Evolutionary conservation across 30 jellyfish, hydroid and myxozoan genomes (phyloP).

Genomic region (Turritopsis rubra): DNA sequence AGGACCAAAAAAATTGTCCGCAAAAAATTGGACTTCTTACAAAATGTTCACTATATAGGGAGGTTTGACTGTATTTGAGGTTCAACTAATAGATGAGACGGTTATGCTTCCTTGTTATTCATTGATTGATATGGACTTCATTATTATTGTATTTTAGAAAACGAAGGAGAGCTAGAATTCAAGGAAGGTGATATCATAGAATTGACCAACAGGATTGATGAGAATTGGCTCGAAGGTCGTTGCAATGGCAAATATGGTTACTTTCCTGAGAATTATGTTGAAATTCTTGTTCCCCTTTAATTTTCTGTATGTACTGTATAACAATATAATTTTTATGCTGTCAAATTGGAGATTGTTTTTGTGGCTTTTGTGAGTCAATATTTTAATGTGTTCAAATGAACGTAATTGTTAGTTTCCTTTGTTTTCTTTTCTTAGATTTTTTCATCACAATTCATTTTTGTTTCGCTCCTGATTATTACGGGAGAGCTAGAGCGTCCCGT

Average conservation of each 20-base stretch:
- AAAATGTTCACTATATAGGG: no score
- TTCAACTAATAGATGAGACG: no score
- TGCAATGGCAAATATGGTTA: conserved; percentile 72
- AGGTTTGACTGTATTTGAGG: no score
- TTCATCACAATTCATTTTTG: no score
- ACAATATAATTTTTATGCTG: not conserved
- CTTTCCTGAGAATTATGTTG: conserved; percentile 93
- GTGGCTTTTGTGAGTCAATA: no score
- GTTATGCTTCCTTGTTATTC: not conserved
- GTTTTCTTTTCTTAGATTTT: no score
- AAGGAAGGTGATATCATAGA: conserved; percentile 75
- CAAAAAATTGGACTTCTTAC: no score
- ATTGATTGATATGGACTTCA: not conserved
- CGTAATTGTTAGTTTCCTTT: no score
- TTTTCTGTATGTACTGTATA: not conserved
- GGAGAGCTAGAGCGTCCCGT: no score
- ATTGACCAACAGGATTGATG: conserved; percentile 79
- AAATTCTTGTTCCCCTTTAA: conserved; percentile 79
- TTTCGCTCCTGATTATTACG: no score
- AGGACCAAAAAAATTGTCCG: no score
- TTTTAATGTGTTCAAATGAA: no score
- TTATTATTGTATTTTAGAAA: conserved; percentile 47
- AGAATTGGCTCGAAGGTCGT: conserved; percentile 92
- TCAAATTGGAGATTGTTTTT: not conserved
- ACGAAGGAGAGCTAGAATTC: conserved; percentile 88